Evolutionary conservation across 2,797 vertebrate genomes (phyloP).

Genomic region (Lagorchestes hirsutus): DNA sequence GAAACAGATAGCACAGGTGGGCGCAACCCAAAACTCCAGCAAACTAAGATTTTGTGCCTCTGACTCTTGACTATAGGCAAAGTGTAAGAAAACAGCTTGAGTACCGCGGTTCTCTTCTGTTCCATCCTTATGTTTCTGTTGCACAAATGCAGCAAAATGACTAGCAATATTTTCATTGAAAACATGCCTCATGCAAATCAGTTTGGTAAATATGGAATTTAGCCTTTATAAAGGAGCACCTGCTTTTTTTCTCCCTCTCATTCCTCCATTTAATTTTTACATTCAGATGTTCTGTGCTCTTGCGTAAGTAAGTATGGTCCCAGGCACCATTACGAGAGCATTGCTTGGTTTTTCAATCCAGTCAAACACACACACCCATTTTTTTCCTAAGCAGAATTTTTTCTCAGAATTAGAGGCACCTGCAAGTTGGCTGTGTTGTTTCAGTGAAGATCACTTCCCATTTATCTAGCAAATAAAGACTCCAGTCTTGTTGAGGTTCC

Average conservation of each 20-base stretch:
- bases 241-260: slow-evolving; percentile 73
- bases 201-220: slow-evolving; percentile 84
- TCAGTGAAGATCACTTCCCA: slow-evolving; percentile 51
- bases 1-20: slow-evolving; percentile 4
- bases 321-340: slow-evolving; percentile 68
- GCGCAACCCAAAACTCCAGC: not conserved
- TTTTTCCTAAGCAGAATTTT: slow-evolving; percentile 70
- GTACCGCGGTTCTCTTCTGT: slow-evolving; percentile 70
- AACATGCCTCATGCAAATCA: slow-evolving; percentile 83
- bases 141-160: slow-evolving; percentile 83
- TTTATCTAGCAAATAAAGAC: slow-evolving; percentile 21
- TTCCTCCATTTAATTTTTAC: slow-evolving; percentile 78
- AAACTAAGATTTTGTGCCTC: not conserved
- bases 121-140: slow-evolving; percentile 80
- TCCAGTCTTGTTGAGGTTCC: slow-evolving; percentile 40
- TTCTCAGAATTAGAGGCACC: slow-evolving; percentile 75
- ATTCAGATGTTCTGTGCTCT: slow-evolving; percentile 77
- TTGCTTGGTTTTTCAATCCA: slow-evolving; percentile 72
- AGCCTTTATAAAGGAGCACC: slow-evolving; percentile 84
- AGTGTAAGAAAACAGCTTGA: slow-evolving; percentile 76
- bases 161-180: slow-evolving; percentile 84
- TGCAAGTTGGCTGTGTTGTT: slow-evolving; percentile 65
- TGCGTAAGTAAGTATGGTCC: slow-evolving; percentile 64
- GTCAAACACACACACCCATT: slow-evolving; percentile 66
- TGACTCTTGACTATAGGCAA: slow-evolving; percentile 57